phyloP scores from a whole-genome alignment of 2,113 vertebrate species.

The Dendrocopos noguchii region DNA sequence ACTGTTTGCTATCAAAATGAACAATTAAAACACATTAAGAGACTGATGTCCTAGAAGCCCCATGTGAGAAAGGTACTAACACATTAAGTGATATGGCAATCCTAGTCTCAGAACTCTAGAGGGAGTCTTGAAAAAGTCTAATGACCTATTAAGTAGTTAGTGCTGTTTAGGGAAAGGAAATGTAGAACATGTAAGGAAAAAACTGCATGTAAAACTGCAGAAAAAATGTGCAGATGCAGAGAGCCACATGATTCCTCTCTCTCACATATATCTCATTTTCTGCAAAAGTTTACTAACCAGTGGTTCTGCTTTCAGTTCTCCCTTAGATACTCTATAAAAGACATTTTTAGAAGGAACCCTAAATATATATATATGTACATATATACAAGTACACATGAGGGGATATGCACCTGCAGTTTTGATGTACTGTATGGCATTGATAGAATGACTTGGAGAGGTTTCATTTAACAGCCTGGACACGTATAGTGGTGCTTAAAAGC shows the following conservation, averaged over 20 bases:
- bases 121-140: background rate
- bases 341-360: background rate
- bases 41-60: background rate
- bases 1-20: background rate
- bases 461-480: background rate
- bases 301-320: slow-evolving; percentile 29
- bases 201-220: background rate
- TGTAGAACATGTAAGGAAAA: background rate
- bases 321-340: background rate
- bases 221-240: background rate
- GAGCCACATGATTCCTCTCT: background rate
- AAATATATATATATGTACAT: background rate
- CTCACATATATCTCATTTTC: background rate
- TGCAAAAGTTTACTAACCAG: background rate
- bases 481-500: background rate
- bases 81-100: background rate
- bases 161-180: background rate
- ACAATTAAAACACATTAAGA: background rate
- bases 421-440: background rate
- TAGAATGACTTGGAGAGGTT: background rate
- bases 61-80: background rate
- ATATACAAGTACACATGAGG: too few relatives aligned
- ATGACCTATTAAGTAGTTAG: background rate
- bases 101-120: background rate
- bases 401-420: background rate